Percentiles rank a stretch among this genome's conserved stretches.
phyloP scores from a whole-genome alignment of 2,888 invertebrate species.

The Actias luna region DNA sequence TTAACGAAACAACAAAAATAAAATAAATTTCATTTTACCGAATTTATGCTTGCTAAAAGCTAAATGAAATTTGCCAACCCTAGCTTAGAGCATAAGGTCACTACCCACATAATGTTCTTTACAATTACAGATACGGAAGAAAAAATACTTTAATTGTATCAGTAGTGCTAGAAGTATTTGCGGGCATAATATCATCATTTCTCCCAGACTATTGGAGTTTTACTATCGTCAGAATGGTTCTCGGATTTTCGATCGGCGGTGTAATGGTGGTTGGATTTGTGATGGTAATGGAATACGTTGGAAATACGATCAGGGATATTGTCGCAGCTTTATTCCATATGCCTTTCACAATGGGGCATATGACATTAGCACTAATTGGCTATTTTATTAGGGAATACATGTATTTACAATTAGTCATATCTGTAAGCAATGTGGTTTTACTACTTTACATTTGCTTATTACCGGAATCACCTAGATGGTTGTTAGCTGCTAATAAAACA shows the following conservation, averaged over 20 bases:
- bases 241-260: constrained; percentile 89
- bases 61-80: background rate
- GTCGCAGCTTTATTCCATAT: constrained; percentile 84
- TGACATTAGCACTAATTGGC: constrained; percentile 82
- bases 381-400: constrained; percentile 85
- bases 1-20: background rate
- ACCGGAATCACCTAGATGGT: constrained; percentile 91
- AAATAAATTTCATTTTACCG: background rate
- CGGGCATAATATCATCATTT: constrained; percentile 85
- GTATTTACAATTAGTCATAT: constrained; percentile 83
- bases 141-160: constrained; percentile 85
- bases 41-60: background rate
- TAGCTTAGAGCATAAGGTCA: background rate
- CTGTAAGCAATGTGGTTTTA: constrained; percentile 78
- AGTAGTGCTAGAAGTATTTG: constrained; percentile 85
- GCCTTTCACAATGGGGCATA: constrained; percentile 85
- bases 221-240: constrained; percentile 84
- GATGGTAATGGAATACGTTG: constrained; percentile 85
- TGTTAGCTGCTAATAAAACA: constrained; percentile 84
- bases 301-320: constrained; percentile 69
- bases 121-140: constrained; percentile 85
- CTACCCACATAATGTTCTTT: background rate
- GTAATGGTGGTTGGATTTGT: constrained; percentile 84
- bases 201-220: constrained; percentile 85
- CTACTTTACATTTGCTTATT: constrained; percentile 85